Evolutionary conservation across 2,113 vertebrate species (phyloP).

Genomic region (Telmatochromis sp.): DNA sequence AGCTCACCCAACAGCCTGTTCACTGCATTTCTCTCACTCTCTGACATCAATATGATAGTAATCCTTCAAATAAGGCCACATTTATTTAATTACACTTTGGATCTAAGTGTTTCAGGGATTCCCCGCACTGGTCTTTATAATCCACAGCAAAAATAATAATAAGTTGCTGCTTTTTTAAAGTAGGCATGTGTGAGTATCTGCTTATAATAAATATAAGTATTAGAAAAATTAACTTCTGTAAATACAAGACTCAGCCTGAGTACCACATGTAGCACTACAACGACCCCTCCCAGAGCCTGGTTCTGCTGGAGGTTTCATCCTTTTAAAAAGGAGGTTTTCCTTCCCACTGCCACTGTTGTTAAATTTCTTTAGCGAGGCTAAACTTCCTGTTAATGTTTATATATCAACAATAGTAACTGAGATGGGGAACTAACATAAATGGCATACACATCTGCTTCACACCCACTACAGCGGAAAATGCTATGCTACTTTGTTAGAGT

Average conservation of each 20-base stretch:
- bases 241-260: background rate
- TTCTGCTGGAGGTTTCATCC: background rate
- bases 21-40: background rate
- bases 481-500: background rate
- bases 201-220: background rate
- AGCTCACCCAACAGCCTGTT: background rate
- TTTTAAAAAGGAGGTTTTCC: background rate
- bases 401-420: background rate
- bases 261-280: background rate
- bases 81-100: background rate
- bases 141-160: background rate
- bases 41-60: background rate
- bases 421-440: background rate
- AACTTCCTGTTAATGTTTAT: background rate
- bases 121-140: fast-evolving
- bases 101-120: background rate
- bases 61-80: background rate
- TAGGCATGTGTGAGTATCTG: background rate
- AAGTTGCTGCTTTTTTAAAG: background rate
- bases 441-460: background rate
- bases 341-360: fast-evolving
- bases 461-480: background rate
- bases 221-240: background rate
- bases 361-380: background rate
- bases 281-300: background rate